These are phyloP conservation scores for Drosophila multiciliata DNA, from an alignment of 2,888 invertebrate genomes.

Conservation along the genomic window DNA sequence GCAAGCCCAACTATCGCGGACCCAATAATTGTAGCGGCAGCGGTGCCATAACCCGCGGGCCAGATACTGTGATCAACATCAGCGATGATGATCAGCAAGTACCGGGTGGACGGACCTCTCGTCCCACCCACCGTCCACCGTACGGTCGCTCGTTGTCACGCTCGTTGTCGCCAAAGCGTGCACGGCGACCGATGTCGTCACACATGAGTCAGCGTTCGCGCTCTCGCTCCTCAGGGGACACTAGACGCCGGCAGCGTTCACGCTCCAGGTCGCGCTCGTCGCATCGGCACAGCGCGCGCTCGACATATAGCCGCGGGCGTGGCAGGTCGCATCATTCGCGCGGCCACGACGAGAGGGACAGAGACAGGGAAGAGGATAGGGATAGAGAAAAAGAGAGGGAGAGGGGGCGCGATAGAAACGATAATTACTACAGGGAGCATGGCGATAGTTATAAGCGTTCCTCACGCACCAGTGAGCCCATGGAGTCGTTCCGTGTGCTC, in stretches of 20 bases:
- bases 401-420: constrained; percentile 9
- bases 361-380: constrained; percentile 12
- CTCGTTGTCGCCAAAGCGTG: constrained; percentile 54
- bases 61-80: constrained; percentile 80
- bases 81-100: constrained; percentile 81
- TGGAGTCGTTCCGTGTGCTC: constrained; percentile 77
- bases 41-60: neutral
- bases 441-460: constrained; percentile 45
- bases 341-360: constrained; percentile 28
- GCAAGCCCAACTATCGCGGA: constrained; percentile 52
- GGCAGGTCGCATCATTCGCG: constrained; percentile 44
- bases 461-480: constrained; percentile 49
- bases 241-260: constrained; percentile 37
- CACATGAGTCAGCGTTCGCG: constrained; percentile 42
- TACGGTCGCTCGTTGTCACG: constrained; percentile 51
- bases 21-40: constrained; percentile 28
- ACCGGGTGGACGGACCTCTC: constrained; percentile 24
- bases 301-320: constrained; percentile 48
- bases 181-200: constrained; percentile 13
- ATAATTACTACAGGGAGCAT: constrained; percentile 31
- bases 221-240: constrained; percentile 48
- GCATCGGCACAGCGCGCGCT: constrained; percentile 52
- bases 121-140: constrained; percentile 44
- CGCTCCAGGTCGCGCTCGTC: constrained; percentile 52
- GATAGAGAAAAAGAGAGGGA: neutral